Percentiles rank a stretch among this genome's conserved stretches.
Evolutionary conservation across 92 coral and sea anemone genomes (phyloP).

Genomic region (Heteractis magnifica): DNA sequence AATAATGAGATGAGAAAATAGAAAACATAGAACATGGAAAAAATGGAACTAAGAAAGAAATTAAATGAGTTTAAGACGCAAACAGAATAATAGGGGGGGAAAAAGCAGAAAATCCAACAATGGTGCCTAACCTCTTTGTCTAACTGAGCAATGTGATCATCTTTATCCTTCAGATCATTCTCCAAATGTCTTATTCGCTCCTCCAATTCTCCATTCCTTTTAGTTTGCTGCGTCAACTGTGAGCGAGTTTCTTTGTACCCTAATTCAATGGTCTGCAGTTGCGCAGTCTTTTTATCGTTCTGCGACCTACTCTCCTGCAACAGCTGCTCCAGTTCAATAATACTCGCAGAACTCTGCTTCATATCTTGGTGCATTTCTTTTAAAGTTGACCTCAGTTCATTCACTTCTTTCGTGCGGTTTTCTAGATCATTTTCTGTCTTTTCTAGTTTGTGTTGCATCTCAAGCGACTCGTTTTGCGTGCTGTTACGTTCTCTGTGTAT

Average conservation of each 20-base stretch:
- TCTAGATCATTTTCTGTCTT: constrained; percentile 76
- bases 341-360: constrained; percentile 84
- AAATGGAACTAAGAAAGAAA: too few relatives aligned
- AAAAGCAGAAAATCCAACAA: too few relatives aligned
- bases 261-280: constrained; percentile 76
- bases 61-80: too few relatives aligned
- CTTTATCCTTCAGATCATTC: constrained; percentile 54
- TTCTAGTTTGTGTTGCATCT: constrained; percentile 62
- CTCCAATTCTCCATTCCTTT: constrained; percentile 80
- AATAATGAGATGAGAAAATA: too few relatives aligned
- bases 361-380: constrained; percentile 91
- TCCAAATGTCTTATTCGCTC: constrained; percentile 69
- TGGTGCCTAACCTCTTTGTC: constrained; percentile 59
- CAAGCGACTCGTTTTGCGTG: constrained; percentile 65
- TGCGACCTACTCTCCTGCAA: constrained; percentile 81
- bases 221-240: constrained; percentile 70
- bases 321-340: constrained; percentile 91
- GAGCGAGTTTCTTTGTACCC: constrained; percentile 78
- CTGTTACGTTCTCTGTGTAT: constrained; percentile 78
- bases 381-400: constrained; percentile 75
- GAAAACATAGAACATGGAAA: too few relatives aligned
- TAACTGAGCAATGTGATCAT: constrained; percentile 55
- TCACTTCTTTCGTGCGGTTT: constrained; percentile 75
- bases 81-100: too few relatives aligned
- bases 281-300: constrained; percentile 83